These are phyloP conservation scores for Tetragnatha versicolor DNA, from an alignment of 1,140 invertebrate genomes.

Conservation along the genomic window DNA sequence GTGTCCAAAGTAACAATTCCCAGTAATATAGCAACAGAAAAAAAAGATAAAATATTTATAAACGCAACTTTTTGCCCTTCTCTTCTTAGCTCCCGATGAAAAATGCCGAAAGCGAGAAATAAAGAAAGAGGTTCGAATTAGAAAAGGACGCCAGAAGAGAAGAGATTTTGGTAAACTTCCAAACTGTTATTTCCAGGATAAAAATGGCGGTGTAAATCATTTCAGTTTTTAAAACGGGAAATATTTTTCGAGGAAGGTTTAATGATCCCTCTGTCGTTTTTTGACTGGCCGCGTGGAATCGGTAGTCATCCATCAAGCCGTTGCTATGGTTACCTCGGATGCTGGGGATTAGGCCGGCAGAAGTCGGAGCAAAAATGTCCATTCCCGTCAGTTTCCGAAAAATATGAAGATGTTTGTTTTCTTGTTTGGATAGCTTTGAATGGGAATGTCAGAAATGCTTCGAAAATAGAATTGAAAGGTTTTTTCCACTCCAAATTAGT, in stretches of 20 bases:
- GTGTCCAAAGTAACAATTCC: no score
- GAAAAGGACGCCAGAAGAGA: background rate
- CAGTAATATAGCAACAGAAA: no score
- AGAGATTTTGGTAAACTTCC: background rate
- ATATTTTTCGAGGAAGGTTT: constrained; percentile 7
- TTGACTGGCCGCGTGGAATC: constrained; percentile 1
- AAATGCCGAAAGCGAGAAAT: background rate
- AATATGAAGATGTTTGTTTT: no score
- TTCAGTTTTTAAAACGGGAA: background rate
- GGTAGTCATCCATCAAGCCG: background rate
- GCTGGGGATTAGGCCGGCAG: background rate
- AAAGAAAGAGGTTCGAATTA: background rate
- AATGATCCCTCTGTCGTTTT: constrained; percentile 4
- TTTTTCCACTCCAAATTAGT: no score
- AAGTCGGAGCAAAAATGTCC: no score
- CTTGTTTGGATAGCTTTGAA: no score
- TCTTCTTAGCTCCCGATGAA: no score
- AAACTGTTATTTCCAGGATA: background rate
- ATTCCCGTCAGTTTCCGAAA: no score
- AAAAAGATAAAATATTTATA: no score
- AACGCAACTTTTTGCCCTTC: no score
- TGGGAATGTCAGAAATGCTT: no score
- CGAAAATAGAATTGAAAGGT: no score
- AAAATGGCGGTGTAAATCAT: constrained; percentile 1
- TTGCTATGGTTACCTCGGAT: background rate